A percentile compares a stretch with the other conserved stretches of the same genome.
phyloP scores from a whole-genome alignment of 1,140 invertebrate genomes.

The Meloidogyne hapla region DNA sequence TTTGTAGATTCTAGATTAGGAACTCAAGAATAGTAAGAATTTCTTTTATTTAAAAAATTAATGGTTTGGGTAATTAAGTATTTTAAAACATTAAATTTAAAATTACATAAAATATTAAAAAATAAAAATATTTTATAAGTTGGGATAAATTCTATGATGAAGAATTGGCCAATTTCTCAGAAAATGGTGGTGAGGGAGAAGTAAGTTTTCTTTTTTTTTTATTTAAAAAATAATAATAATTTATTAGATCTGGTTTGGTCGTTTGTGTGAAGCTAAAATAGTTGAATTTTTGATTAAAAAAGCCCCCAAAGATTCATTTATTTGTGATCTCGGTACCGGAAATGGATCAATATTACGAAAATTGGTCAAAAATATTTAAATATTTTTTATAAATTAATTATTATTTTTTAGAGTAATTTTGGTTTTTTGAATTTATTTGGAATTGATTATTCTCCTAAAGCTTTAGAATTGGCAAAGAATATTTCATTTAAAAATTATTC shows the following conservation, averaged over 20 bases:
- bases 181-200: conserved; percentile 82
- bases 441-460: conserved; percentile 79
- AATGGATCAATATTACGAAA: conserved; percentile 82
- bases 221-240: not conserved
- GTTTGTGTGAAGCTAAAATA: conserved; percentile 76
- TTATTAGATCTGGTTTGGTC: conserved; percentile 72
- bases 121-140: conserved; percentile 65
- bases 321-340: conserved; percentile 77
- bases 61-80: too few species aligned
- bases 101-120: too few species aligned
- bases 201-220: conserved; percentile 64
- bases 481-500: conserved; percentile 41
- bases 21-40: conserved; percentile 74
- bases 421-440: conserved; percentile 76
- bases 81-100: too few species aligned
- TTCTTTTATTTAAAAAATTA: not conserved
- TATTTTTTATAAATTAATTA: conserved; percentile 17
- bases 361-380: conserved; percentile 67
- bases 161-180: conserved; percentile 79
- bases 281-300: conserved; percentile 67
- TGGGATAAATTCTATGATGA: conserved; percentile 80
- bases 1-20: conserved; percentile 73
- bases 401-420: conserved; percentile 67
- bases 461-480: conserved; percentile 72
- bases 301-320: conserved; percentile 39